Conservation (phyloP, 2,888 invertebrate genomes). For the Teinopalpus imperialis region DNA sequence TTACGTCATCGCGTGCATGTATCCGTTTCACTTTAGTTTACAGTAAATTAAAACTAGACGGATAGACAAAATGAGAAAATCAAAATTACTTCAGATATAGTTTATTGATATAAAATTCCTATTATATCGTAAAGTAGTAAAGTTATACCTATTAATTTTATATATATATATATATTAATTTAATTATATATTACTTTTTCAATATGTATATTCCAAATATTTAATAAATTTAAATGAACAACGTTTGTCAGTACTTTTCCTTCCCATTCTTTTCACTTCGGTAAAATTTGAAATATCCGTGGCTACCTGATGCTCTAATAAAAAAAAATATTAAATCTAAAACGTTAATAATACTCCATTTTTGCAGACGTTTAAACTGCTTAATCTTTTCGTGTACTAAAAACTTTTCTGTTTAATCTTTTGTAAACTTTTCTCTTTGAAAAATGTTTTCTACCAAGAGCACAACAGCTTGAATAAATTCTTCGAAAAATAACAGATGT, state of each 20-base stretch:
- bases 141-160: neutral
- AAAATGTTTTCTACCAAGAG: neutral
- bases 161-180: no score
- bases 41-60: no score
- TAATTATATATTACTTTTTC: no score
- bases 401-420: neutral
- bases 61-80: no score
- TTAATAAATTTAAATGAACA: no score
- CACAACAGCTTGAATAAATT: neutral
- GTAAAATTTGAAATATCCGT: slow-evolving; percentile 2
- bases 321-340: slow-evolving; percentile 21
- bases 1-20: slow-evolving; percentile 1
- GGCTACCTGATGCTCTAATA: slow-evolving; percentile 18
- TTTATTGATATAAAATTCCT: neutral
- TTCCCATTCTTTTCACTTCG: slow-evolving; percentile 6
- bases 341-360: slow-evolving; percentile 2
- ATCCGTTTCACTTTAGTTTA: slow-evolving; percentile 9
- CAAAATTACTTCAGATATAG: no score
- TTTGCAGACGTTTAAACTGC: neutral
- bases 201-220: no score
- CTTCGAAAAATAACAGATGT: neutral
- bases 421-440: slow-evolving; percentile 18
- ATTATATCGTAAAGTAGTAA: no score
- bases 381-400: slow-evolving; percentile 7
- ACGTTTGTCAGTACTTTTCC: no score